Conservation (phyloP, 2,113 vertebrate genomes). For the Oplegnathus fasciatus region DNA sequence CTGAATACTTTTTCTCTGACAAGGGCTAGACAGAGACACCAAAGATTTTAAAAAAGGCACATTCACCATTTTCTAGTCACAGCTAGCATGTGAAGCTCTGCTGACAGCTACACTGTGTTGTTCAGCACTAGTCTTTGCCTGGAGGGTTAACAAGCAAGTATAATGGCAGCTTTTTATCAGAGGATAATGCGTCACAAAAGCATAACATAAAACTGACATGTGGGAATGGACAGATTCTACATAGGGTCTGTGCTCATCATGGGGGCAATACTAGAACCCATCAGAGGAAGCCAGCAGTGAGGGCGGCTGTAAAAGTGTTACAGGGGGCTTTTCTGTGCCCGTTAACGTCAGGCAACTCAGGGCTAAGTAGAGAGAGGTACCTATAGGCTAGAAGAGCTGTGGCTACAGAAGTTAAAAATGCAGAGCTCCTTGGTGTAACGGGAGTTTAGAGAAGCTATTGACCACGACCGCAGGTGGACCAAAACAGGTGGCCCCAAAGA, state of each 20-base stretch:
- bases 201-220: constrained; percentile 19
- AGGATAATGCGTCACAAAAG: constrained; percentile 18
- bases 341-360: neutral
- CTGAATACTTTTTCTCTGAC: neutral
- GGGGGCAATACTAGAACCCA: neutral
- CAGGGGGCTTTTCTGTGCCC: neutral
- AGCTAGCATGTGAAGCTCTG: constrained; percentile 74
- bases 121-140: constrained; percentile 28
- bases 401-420: neutral
- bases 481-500: neutral
- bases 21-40: neutral
- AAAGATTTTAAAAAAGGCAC: neutral
- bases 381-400: neutral
- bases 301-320: neutral
- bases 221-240: too few relatives aligned
- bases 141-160: constrained; percentile 37
- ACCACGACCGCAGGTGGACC: neutral
- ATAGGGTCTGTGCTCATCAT: too few relatives aligned
- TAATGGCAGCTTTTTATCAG: constrained; percentile 68
- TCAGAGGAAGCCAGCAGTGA: neutral
- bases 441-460: neutral
- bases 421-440: neutral
- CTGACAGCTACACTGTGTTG: constrained; percentile 48
- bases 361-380: neutral
- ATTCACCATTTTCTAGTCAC: constrained; percentile 46